A percentile compares a stretch with the other conserved stretches of the same genome.
Conservation (phyloP, 2,797 vertebrate genomes). For the Momotus momota region DNA sequence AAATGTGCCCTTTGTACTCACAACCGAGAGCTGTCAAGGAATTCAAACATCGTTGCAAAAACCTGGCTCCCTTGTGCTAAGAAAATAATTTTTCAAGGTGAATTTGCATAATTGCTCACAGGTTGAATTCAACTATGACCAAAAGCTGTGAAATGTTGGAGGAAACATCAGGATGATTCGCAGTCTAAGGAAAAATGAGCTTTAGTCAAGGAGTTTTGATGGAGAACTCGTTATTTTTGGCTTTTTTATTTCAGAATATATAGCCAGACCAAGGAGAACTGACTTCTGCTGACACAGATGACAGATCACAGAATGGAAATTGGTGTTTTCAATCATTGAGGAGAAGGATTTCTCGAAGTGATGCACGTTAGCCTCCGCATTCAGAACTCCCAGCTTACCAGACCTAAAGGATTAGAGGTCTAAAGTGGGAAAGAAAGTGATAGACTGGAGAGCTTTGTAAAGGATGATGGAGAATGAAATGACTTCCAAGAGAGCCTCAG, state of each 20-base stretch:
- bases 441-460: conserved; percentile 10
- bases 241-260: conserved; percentile 45
- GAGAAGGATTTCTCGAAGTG: conserved; percentile 37
- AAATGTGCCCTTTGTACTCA: not conserved
- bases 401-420: conserved; percentile 25
- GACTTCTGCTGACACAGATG: conserved; percentile 48
- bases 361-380: not conserved
- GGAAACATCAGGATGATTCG: conserved; percentile 24
- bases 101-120: conserved; percentile 39
- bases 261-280: not conserved
- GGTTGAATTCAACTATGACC: not conserved
- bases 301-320: conserved; percentile 38
- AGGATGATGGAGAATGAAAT: not conserved
- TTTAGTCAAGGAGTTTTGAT: conserved; percentile 24
- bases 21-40: not conserved
- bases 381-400: conserved; percentile 34
- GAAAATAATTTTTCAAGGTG: conserved; percentile 10
- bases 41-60: not conserved
- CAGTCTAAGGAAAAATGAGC: conserved; percentile 32
- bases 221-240: conserved; percentile 41
- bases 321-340: conserved; percentile 37
- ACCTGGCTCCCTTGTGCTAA: not conserved
- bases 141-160: conserved; percentile 37
- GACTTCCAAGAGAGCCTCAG: not conserved
- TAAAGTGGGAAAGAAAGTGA: not conserved